Base-by-base conservation (phyloP, 2,888 invertebrate species). In the Epinotia demarniana region DNA sequence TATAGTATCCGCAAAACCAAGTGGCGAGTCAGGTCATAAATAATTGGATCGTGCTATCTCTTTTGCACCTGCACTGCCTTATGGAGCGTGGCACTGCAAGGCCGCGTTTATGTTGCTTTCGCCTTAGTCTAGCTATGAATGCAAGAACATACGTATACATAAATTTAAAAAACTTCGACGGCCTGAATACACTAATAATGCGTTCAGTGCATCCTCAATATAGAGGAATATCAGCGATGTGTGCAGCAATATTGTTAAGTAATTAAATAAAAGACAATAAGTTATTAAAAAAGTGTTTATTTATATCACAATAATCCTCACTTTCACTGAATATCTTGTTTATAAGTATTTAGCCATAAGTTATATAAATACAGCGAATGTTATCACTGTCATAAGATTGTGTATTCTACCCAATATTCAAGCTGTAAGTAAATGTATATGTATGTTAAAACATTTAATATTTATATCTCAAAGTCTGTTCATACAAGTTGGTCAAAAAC, bases 241-340 rank as follows among this genome's bases (percentile, higher is more conserved):
- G n/a, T 53, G 53, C n/a, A n/a, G 53, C 6, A 13, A 2, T 60
- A 61, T 2, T 19, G 49, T 5, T 66, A 18, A 57, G 13, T 55
- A 19, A 57, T 63, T 68, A 64, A 58, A 73, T 69, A 78, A 78
- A 73, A 73, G 55, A 23, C 68, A 18, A 33, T 63, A 33, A 66
- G 61, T 57, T 71, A 69, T 67, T n/a, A 53, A 53, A 74, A 77
- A 81, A 78, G 78, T 82, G 77, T 87, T 87, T 87, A 88, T 87
- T 87, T 75, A 81, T 87, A 89, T 89, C 87, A 89, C 88, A 89
- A 85, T 84, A 83, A 23, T 83, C 76, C 79, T 81, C 81, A 81
- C 82, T 84, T 83, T 79, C 81, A 82, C 75, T 77, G 77, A 73
- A 71, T 16, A 61, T 62, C 53, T 71, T 19, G 43, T 62, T 33